Base-by-base conservation (phyloP, 2,888 invertebrate genomes). In the Icerya purchasi region DNA sequence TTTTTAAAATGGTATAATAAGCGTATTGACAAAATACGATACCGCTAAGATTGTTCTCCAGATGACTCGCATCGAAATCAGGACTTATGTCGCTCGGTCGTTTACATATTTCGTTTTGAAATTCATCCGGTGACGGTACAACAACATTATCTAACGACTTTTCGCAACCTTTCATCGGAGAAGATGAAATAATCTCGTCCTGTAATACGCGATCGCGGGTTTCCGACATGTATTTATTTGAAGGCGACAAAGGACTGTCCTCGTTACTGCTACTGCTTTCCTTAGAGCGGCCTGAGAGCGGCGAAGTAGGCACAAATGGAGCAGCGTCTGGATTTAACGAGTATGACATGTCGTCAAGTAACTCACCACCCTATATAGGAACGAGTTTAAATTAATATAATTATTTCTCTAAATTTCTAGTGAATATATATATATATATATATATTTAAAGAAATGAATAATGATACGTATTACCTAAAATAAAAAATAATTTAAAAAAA, bases 321-420 rank as follows among this genome's bases (percentile, higher is more conserved):
- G 83, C 83, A 20, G 88, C 88, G 67, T 88, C 81, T 1, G 88
- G 88, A 74, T 88, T 89, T 65, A 88, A 72, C 62, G 83, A 84
- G 53, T 84, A 87, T 70, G 76, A 76, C 74, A 81, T 82, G 73
- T 83, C 80, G 68, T 79, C 79, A 67, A 76, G 69, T 54, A 53
- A 54, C 14, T 24, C 19, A 54, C 53, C 58, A 36, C 36, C 36
- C 36, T 36, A 36, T 8, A 36, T n/a, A n/a, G n/a, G n/a, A n/a
- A n/a, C n/a, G n/a, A n/a, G n/a, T n/a, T n/a, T n/a, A n/a, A n/a
- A n/a, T n/a, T n/a, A n/a, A n/a, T 14, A 22, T 10, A 5, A 22
- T 2, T 22, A 54, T 8, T 51, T 19, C 3, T 21, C n/a, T 5
- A 51, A 51, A 51, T 5, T 51, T 19, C 8, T 49, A 14, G 18